A percentile compares a stretch with the other conserved stretches of the same genome.
phyloP scores from a whole-genome alignment of 1,140 invertebrate genomes.

The Fopius arisanus region DNA sequence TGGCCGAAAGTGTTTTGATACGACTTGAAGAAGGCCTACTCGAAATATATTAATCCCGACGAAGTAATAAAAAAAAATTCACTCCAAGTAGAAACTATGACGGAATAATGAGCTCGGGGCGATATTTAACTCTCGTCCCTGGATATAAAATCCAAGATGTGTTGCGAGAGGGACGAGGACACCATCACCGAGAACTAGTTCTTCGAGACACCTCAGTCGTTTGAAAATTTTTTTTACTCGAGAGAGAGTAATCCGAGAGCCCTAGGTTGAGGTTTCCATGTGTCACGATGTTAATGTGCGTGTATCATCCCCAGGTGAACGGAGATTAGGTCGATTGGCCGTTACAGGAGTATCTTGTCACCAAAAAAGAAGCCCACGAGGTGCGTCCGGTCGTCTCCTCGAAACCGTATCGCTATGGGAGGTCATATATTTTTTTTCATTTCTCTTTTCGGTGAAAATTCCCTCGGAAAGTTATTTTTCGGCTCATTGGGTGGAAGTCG shows the following conservation, averaged over 20 bases:
- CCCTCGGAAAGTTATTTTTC: background rate
- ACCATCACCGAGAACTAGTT: background rate
- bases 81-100: background rate
- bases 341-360: background rate
- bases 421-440: background rate
- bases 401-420: slow-evolving; percentile 8
- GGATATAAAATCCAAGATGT: background rate
- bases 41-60: slow-evolving; percentile 25
- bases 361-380: background rate
- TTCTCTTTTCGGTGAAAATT: no score
- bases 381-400: background rate
- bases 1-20: slow-evolving; percentile 40
- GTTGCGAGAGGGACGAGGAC: background rate
- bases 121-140: background rate
- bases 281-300: background rate
- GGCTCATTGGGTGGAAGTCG: background rate
- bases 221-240: slow-evolving; percentile 32
- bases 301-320: slow-evolving; percentile 29
- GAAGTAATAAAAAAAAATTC: background rate
- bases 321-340: slow-evolving; percentile 35
- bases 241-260: slow-evolving; percentile 42
- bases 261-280: slow-evolving; percentile 24
- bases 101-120: background rate
- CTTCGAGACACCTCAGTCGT: slow-evolving; percentile 4
- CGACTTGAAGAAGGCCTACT: slow-evolving; percentile 18